Base-by-base conservation (phyloP, 2,797 vertebrate species). In the Tadarida brasiliensis region DNA sequence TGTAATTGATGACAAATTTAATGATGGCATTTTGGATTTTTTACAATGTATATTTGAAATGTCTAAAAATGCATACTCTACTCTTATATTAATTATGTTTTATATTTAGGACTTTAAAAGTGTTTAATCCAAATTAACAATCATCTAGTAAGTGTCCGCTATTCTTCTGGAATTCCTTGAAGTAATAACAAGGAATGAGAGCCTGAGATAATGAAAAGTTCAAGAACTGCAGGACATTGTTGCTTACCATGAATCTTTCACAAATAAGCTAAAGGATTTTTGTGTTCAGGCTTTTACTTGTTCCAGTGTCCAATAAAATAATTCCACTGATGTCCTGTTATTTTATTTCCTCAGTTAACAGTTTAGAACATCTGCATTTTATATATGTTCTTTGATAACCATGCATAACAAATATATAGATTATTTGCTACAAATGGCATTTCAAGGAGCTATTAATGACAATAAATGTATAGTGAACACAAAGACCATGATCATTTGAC, bases 21-120 rank as follows among this genome's bases (percentile, higher is more conserved):
- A 16, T 70, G 68, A 91, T 44, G 47, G 59, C 33, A 74, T 70
- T 67, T 86, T 17, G 39, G 2, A 68, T 4, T 73, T 87, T 95
- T 94, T 94, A 86, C 24, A 83, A 24, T 49, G 39, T 63, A 14
- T 73, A 71, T 84, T 63, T 90, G 15, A 92, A 88, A 77, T 90
- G 20, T 67, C 28, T 92, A 51, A 90, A 88, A 94, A 80, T 74
- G 0, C 3, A 24, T 74, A 56, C 28, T 91, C 28, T 90, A 73
- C n/a, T 84, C 11, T 33, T 68, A 19, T 81, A 81, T 68, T 59
- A 88, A 73, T 57, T 63, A 63, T 86, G 4, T 73, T 88, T 94
- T 44, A 49, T 76, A 65, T 19, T 76, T 61, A 65, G 15, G 24
- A 77, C 77, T 82, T 94, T 39, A 63, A 56, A 81, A 85, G 22